Percentiles rank a stretch among this genome's conserved stretches.
Evolutionary conservation across 2,888 invertebrate species (phyloP).

Genomic region (Colostygia pectinataria): DNA sequence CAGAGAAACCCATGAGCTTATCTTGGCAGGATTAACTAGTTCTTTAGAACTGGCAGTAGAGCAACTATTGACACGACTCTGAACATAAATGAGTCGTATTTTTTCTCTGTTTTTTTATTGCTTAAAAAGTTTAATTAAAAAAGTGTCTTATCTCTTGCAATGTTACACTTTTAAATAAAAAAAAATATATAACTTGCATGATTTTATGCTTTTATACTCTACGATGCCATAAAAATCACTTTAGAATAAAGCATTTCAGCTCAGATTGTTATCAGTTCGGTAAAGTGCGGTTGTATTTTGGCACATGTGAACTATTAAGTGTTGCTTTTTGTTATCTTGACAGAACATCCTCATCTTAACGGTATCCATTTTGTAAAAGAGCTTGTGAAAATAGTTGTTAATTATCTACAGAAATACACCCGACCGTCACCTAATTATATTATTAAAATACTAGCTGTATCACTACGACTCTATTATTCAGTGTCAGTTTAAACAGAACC

Average conservation of each 20-base stretch:
- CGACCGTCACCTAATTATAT: slow-evolving; percentile 12
- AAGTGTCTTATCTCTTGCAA: no score
- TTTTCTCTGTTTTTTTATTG: neutral
- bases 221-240: neutral
- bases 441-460: slow-evolving; percentile 49
- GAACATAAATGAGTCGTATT: slow-evolving; percentile 18
- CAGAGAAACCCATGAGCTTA: slow-evolving; percentile 59
- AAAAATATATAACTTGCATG: no score
- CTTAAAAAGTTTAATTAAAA: no score
- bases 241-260: neutral
- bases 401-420: no score
- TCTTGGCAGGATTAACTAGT: slow-evolving; percentile 61
- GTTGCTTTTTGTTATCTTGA: neutral
- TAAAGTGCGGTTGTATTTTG: no score
- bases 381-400: no score
- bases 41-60: slow-evolving; percentile 46
- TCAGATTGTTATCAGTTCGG: neutral
- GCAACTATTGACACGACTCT: slow-evolving; percentile 42
- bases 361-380: neutral
- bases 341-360: neutral
- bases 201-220: neutral
- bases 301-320: neutral
- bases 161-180: no score
- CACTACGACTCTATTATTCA: slow-evolving; percentile 70
- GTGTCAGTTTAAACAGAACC: slow-evolving; percentile 49